These are phyloP conservation scores for Maconellicoccus hirsutus DNA, from an alignment of 1,140 invertebrate species.

Conservation along the genomic window DNA sequence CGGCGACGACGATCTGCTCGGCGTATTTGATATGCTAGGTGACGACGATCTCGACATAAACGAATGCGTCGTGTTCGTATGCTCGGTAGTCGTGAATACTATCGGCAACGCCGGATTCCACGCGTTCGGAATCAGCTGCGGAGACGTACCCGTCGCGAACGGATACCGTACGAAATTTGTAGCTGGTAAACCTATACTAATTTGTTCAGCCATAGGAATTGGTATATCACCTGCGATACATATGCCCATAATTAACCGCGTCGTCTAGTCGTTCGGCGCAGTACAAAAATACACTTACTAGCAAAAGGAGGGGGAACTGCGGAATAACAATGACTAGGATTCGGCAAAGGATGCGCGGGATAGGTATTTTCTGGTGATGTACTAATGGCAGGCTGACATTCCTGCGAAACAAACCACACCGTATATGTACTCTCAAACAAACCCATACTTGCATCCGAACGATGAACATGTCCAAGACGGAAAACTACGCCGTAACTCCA, in stretches of 20 bases:
- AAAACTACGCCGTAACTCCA: background rate
- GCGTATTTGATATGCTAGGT: constrained; percentile 2
- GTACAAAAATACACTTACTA: background rate
- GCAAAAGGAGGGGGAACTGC: background rate
- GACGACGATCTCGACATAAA: constrained; percentile 11
- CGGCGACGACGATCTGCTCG: constrained; percentile 7
- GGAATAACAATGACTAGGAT: background rate
- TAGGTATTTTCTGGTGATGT: background rate
- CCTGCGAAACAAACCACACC: background rate
- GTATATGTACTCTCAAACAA: background rate
- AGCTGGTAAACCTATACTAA: background rate
- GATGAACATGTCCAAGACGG: background rate
- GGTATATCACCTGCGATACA: background rate
- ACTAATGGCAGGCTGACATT: background rate
- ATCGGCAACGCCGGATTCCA: background rate
- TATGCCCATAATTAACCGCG: too few relatives aligned
- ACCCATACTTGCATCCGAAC: background rate
- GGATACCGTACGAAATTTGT: constrained; percentile 10
- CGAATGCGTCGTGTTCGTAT: background rate
- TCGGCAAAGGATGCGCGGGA: background rate
- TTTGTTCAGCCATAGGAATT: background rate
- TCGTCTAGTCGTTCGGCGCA: too few relatives aligned
- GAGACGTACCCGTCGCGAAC: background rate
- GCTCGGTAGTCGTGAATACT: background rate
- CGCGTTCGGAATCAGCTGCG: background rate